Percentiles rank a stretch among this genome's conserved stretches.
These are phyloP conservation scores for Azemiops feae DNA, from an alignment of 2,113 vertebrate genomes.

Conservation along the genomic window DNA sequence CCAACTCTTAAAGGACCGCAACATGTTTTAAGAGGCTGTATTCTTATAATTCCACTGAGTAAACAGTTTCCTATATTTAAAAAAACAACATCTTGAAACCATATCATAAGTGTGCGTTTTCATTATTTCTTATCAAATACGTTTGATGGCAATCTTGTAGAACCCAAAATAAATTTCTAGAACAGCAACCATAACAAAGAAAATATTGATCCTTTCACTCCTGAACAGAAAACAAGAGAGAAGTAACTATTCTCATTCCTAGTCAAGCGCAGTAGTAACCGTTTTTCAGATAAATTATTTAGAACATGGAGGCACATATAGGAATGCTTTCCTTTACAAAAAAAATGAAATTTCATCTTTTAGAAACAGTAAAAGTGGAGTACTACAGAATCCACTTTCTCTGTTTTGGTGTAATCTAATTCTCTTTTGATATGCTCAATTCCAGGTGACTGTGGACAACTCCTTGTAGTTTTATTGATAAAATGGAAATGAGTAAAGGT, in stretches of 20 bases:
- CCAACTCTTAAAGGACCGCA: constrained; percentile 85
- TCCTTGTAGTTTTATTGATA: neutral
- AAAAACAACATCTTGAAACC: constrained; percentile 31
- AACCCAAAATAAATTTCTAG: neutral
- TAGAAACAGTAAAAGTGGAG: neutral
- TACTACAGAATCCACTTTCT: neutral
- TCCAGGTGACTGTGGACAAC: neutral
- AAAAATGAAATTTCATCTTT: neutral
- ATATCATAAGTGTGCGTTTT: neutral
- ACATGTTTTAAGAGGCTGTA: constrained; percentile 87
- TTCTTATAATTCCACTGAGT: constrained; percentile 68
- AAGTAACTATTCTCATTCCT: neutral
- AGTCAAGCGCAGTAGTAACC: neutral
- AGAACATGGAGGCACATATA: neutral
- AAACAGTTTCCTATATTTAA: constrained; percentile 69
- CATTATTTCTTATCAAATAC: neutral
- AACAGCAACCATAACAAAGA: neutral
- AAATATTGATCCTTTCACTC: neutral
- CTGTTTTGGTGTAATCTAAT: neutral
- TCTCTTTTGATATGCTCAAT: neutral
- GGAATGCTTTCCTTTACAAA: neutral
- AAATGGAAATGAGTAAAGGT: neutral
- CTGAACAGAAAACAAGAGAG: neutral
- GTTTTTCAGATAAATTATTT: neutral
- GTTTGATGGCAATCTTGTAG: neutral